Evolutionary conservation across 2,797 vertebrate genomes (phyloP), one percentile per base, ranked within the genome.

Genomic region (Syngnathus rostellatus): DNA sequence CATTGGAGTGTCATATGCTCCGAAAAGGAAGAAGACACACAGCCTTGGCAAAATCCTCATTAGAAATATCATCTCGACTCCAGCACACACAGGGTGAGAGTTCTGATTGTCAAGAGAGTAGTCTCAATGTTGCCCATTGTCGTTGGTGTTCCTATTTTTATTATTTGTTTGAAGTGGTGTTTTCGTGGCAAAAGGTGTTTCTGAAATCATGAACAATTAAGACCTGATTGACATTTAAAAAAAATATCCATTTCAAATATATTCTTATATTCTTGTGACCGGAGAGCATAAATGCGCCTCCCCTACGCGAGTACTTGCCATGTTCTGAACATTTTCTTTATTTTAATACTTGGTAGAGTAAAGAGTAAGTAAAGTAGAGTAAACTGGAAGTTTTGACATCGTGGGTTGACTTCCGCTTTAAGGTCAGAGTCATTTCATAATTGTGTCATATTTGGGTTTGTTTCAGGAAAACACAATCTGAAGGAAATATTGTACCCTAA

Each of bases 1-100:
- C 80, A 80, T 81, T 83, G 75, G 83, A 69, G 71, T 86, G 83
- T 88, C 80, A 77, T 83, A 77, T 23, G 79, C 85, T 86, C 81
- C 83, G 81, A 87, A 86, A 84, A 88, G 85, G 83, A 80, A 79
- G 77, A 31, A 31, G 31, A 31, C 31, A 85, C 72, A 74, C 77
- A 77, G 80, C 81, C 72, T 62, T 76, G 71, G 76, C 65, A 54
- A 76, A 72, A 64, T 68, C 69, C 72, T 74, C n/a, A 45, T 66
- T 79, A 77, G 72, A 63, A 78, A 77, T 72, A 62, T 45, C 45
- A 39, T 37, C 51, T 76, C 9, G 3, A 48, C 64, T 68, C n/a
- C 25, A 43, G 73, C 68, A 65, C 53, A 68, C 58, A 23, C 60
- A 68, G 41, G 51, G 54, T 4, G 31, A 8, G 48, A 61, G 63